A percentile compares a stretch with the other conserved stretches of the same genome.
Evolutionary conservation across 2,888 invertebrate species (phyloP).

Genomic region (Agrotis segetum): DNA sequence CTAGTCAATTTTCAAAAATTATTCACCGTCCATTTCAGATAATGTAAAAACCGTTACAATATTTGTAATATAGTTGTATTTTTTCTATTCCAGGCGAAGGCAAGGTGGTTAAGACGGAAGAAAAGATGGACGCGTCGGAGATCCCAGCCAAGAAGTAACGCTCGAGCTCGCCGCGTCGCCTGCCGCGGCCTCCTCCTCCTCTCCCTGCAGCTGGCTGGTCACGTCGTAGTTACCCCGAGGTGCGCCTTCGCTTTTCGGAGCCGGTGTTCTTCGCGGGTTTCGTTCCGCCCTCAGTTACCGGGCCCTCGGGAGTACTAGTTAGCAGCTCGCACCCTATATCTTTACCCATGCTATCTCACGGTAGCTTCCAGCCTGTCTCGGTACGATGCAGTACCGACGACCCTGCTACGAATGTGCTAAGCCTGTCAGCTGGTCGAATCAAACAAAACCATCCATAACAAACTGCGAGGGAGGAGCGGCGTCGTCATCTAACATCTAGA

Average conservation of each 20-base stretch:
- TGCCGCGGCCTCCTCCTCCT: neutral
- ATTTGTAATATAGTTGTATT: neutral
- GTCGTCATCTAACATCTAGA: neutral
- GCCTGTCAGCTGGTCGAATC: too few relatives aligned
- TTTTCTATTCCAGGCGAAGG: constrained; percentile 81
- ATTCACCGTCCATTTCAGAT: too few relatives aligned
- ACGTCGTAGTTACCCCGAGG: neutral
- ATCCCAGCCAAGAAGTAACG: constrained; percentile 79
- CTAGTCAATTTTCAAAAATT: too few relatives aligned
- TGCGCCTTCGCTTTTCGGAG: neutral
- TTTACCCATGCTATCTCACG: neutral
- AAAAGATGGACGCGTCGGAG: constrained; percentile 85
- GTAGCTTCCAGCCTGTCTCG: neutral
- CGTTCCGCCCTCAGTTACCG: neutral
- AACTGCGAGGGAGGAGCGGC: constrained; percentile 23
- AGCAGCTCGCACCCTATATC: neutral
- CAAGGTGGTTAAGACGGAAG: constrained; percentile 89
- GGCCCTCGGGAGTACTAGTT: neutral
- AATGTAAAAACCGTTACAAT: too few relatives aligned
- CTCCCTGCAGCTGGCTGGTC: too few relatives aligned
- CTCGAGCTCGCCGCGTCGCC: constrained; percentile 8
- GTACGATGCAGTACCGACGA: neutral
- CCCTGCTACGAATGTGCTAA: neutral
- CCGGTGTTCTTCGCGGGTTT: neutral
- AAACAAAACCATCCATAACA: neutral